Percentiles rank a stretch among this genome's conserved stretches.
Conservation (phyloP, 2,113 vertebrate species). For the Antechinus flavipes region DNA sequence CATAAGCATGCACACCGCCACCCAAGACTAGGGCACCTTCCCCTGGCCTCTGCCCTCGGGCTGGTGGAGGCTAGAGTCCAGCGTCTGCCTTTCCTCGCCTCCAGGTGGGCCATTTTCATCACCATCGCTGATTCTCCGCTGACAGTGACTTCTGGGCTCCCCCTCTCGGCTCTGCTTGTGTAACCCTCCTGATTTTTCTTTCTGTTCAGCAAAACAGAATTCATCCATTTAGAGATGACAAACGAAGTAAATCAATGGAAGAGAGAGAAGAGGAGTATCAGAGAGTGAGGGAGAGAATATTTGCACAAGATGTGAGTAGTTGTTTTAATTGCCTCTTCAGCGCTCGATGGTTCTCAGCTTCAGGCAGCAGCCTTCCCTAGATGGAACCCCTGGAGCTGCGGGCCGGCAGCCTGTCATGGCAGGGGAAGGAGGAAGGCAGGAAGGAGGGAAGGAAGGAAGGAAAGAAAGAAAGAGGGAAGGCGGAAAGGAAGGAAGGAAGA, state of each 20-base stretch:
- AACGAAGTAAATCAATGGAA: slow-evolving; percentile 97
- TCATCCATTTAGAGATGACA: slow-evolving; percentile 93
- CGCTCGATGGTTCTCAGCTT: slow-evolving; percentile 75
- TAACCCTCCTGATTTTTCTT: slow-evolving; percentile 89
- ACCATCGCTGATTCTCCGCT: slow-evolving; percentile 83
- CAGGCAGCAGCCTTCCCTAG: slow-evolving; percentile 71
- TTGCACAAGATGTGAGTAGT: slow-evolving; percentile 96
- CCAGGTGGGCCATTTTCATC: slow-evolving; percentile 75
- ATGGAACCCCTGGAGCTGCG: not conserved
- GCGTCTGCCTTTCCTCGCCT: slow-evolving; percentile 67
- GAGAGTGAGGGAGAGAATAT: slow-evolving; percentile 96
- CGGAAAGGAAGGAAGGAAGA: not conserved
- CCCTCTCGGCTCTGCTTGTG: slow-evolving; percentile 84
- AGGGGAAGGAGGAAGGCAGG: not conserved
- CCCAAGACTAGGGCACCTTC: not conserved
- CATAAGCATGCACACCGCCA: not conserved
- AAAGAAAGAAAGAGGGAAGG: not conserved
- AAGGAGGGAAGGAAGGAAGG: not conserved
- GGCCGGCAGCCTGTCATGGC: not conserved
- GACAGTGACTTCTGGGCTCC: slow-evolving; percentile 83
- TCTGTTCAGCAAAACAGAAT: slow-evolving; percentile 92
- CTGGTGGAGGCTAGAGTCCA: not conserved
- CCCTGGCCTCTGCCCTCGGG: not conserved
- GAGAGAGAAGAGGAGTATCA: slow-evolving; percentile 99
- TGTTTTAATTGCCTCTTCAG: slow-evolving; percentile 90